These are phyloP conservation scores for Lagria hirta DNA, from an alignment of 2,888 invertebrate genomes.

Conservation along the genomic window DNA sequence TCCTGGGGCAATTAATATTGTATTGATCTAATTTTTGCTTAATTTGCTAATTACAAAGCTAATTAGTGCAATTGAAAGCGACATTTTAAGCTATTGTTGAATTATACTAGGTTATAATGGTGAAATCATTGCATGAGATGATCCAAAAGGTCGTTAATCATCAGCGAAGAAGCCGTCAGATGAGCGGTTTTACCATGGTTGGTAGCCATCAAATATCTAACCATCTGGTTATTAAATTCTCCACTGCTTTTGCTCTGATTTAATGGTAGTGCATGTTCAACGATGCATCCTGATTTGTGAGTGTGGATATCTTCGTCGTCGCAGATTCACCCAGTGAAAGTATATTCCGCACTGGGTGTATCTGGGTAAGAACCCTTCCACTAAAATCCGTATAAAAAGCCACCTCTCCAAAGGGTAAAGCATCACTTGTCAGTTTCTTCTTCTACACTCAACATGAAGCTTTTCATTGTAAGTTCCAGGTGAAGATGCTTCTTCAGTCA, in stretches of 20 bases:
- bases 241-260: conserved; percentile 15
- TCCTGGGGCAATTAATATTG: too few species aligned
- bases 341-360: conserved; percentile 21
- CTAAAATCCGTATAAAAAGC: conserved; percentile 34
- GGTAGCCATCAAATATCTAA: too few species aligned
- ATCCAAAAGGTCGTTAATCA: too few species aligned
- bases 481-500: too few species aligned
- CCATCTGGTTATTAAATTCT: neutral
- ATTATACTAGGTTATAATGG: too few species aligned
- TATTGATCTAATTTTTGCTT: too few species aligned
- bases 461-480: conserved; percentile 37
- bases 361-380: conserved; percentile 37
- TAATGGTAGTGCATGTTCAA: conserved; percentile 22
- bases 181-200: too few species aligned
- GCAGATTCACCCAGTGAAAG: conserved; percentile 40
- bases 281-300: conserved; percentile 29
- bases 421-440: conserved; percentile 36
- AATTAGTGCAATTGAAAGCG: too few species aligned
- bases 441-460: conserved; percentile 34
- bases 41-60: too few species aligned
- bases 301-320: conserved; percentile 27
- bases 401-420: conserved; percentile 37
- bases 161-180: too few species aligned
- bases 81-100: too few species aligned
- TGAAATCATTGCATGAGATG: too few species aligned